A percentile compares a stretch with the other conserved stretches of the same genome.
Evolutionary conservation across 53 echinoderm and acorn worm species (phyloP).

Genomic region (Holothuria scabra): DNA sequence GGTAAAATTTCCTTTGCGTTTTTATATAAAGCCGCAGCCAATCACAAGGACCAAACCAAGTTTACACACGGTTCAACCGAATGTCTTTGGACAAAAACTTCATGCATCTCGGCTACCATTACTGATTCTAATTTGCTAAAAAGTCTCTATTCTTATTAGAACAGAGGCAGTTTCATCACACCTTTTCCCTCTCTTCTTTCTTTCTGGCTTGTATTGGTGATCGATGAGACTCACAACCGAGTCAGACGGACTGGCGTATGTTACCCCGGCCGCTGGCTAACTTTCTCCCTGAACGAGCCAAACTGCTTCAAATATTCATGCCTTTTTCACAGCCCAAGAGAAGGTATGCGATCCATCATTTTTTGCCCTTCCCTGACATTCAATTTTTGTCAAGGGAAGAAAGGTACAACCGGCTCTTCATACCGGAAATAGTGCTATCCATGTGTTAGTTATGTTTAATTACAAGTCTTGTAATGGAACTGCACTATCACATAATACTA

Average conservation of each 20-base stretch:
- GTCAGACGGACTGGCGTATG: constrained; percentile 46
- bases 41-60: no score
- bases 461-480: no score
- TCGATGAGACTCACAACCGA: constrained; percentile 33
- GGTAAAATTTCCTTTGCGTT: no score
- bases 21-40: no score
- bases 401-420: no score
- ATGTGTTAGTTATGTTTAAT: no score
- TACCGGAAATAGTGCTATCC: no score
- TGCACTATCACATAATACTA: no score
- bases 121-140: constrained; percentile 42
- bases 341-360: constrained; percentile 41
- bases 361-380: background rate
- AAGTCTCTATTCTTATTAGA: constrained; percentile 40
- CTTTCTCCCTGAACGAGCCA: constrained; percentile 30
- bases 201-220: constrained; percentile 16
- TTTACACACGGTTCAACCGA: no score
- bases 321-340: constrained; percentile 46
- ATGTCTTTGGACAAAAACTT: no score
- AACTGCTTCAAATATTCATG: constrained; percentile 45
- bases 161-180: constrained; percentile 38
- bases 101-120: background rate
- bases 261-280: constrained; percentile 47
- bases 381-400: no score
- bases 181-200: constrained; percentile 13